These are phyloP conservation scores for Natrix natrix DNA, from an alignment of 2,797 vertebrate species.

Conservation along the genomic window DNA sequence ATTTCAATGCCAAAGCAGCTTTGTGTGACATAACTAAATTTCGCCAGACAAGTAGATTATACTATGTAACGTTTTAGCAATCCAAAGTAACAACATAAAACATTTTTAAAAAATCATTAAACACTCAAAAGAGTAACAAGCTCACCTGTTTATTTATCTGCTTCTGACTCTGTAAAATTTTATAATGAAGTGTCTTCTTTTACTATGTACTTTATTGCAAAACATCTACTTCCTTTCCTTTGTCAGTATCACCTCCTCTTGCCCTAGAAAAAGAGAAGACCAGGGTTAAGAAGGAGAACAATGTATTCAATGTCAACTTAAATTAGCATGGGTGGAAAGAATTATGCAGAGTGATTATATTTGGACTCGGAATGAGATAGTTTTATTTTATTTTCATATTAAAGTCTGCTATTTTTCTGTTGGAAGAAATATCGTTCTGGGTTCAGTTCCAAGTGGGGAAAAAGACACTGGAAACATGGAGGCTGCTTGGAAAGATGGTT, in stretches of 20 bases:
- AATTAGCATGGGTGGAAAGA: not conserved
- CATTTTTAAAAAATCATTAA: not conserved
- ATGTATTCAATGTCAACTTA: not conserved
- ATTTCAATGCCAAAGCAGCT: not conserved
- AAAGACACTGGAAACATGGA: too few species aligned
- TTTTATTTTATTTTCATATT: not conserved
- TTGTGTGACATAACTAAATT: not conserved
- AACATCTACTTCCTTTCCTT: conserved; percentile 13
- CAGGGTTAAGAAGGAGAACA: not conserved
- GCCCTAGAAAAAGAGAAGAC: not conserved
- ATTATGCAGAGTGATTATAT: not conserved
- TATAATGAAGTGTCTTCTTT: not conserved
- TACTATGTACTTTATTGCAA: not conserved
- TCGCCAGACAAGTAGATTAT: not conserved
- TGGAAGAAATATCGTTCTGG: too few species aligned
- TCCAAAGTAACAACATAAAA: not conserved
- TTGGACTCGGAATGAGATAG: not conserved
- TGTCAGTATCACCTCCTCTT: not conserved
- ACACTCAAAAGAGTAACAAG: not conserved
- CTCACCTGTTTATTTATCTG: conserved; percentile 8
- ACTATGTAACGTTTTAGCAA: not conserved
- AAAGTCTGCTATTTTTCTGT: too few species aligned
- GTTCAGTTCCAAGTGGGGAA: too few species aligned
- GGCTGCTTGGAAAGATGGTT: too few species aligned
- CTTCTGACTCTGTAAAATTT: not conserved